Evolutionary conservation across 2,888 invertebrate species (phyloP).

Genomic region (Camponotus fellah): DNA sequence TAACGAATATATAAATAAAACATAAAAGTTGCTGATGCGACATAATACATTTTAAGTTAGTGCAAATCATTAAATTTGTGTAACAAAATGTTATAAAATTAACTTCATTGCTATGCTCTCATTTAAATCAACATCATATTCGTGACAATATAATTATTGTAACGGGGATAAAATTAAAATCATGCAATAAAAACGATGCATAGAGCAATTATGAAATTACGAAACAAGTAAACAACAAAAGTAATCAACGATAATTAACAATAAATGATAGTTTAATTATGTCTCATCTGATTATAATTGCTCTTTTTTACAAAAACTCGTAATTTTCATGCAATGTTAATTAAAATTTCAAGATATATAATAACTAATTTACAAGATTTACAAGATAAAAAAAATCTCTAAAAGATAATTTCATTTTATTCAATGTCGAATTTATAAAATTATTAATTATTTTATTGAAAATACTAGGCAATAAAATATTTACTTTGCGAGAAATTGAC

Average conservation of each 20-base stretch:
- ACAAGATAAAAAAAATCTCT: background rate
- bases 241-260: background rate
- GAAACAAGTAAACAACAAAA: background rate
- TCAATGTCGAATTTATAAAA: conserved; percentile 1
- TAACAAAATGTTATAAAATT: background rate
- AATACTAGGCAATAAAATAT: background rate
- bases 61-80: background rate
- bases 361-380: background rate
- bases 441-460: background rate
- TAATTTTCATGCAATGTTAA: conserved; percentile 1
- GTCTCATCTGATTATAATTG: background rate
- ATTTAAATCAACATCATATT: background rate
- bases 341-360: conserved; percentile 7
- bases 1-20: background rate
- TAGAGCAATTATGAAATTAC: background rate
- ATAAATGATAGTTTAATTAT: background rate
- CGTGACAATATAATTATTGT: background rate
- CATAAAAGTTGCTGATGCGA: background rate
- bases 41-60: background rate
- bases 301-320: background rate
- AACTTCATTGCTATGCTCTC: background rate
- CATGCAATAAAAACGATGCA: background rate
- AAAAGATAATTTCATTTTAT: background rate
- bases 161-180: background rate
- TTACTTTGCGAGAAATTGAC: conserved; percentile 19